Percentiles rank a stretch among this genome's conserved stretches.
These are phyloP conservation scores for Pandion haliaetus DNA, from an alignment of 2,113 vertebrate species.

Conservation along the genomic window DNA sequence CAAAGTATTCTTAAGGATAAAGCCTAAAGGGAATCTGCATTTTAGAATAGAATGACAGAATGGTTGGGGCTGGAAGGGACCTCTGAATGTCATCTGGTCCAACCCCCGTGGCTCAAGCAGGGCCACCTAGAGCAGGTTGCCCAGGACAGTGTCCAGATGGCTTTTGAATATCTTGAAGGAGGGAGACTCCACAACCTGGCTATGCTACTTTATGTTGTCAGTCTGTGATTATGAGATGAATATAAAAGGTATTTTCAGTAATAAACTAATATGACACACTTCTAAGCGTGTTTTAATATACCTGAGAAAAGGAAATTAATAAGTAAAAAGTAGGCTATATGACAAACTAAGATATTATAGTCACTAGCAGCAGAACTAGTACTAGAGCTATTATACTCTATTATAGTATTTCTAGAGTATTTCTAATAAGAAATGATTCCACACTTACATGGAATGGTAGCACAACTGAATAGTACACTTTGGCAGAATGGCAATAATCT, in stretches of 20 bases:
- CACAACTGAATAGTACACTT: neutral
- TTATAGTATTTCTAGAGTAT: too few species aligned
- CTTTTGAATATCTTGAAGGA: neutral
- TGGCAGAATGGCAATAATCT: neutral
- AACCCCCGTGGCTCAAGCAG: neutral
- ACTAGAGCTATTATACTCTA: neutral
- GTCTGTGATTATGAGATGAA: neutral
- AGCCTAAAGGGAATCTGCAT: neutral
- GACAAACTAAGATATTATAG: neutral
- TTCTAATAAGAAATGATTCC: neutral
- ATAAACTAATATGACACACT: neutral
- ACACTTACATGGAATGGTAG: neutral
- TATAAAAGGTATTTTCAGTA: neutral
- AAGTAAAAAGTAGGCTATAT: neutral
- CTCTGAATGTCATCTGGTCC: neutral
- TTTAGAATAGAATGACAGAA: neutral
- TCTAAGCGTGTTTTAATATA: neutral
- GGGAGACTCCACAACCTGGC: neutral
- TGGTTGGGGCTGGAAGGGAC: neutral
- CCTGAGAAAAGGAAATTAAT: neutral
- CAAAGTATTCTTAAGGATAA: neutral
- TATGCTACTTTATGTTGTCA: neutral
- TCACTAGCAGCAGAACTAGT: neutral
- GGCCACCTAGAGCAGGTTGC: neutral
- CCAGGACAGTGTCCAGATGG: neutral